Conservation (phyloP, 2,797 vertebrate species). For the Dermochelys coriacea region DNA sequence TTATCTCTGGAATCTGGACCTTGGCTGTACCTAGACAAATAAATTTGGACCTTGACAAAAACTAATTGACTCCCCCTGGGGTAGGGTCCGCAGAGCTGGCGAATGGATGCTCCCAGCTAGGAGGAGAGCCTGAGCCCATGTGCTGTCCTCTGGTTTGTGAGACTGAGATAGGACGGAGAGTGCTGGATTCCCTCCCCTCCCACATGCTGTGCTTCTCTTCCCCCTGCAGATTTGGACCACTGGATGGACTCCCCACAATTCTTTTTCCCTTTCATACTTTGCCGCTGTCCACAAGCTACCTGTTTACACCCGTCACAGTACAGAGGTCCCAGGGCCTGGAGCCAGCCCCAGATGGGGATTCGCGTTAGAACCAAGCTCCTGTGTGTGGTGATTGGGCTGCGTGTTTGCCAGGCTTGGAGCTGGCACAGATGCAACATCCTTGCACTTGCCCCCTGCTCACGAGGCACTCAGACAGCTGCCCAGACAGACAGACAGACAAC, state of each 20-base stretch:
- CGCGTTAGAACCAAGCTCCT: neutral
- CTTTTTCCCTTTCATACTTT: neutral
- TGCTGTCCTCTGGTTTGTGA: neutral
- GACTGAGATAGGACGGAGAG: neutral
- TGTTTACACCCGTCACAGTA: too few relatives aligned
- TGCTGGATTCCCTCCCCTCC: neutral
- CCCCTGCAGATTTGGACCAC: neutral
- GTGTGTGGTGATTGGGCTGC: neutral
- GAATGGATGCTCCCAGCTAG: neutral
- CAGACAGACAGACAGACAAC: neutral
- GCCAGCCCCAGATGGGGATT: neutral
- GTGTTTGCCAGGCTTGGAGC: too few relatives aligned
- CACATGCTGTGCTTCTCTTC: neutral
- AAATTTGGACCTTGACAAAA: too few relatives aligned
- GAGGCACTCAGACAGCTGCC: fast-evolving
- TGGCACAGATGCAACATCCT: neutral
- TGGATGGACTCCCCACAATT: neutral
- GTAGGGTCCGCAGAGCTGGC: too few relatives aligned
- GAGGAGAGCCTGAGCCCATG: neutral
- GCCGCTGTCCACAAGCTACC: too few relatives aligned
- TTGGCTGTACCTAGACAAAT: too few relatives aligned
- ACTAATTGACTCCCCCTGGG: too few relatives aligned
- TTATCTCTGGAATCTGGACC: too few relatives aligned
- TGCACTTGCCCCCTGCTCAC: neutral
- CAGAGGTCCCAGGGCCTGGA: too few relatives aligned